These are phyloP conservation scores for Telmatochromis sp. DNA, from an alignment of 2,113 vertebrate species.

Conservation along the genomic window DNA sequence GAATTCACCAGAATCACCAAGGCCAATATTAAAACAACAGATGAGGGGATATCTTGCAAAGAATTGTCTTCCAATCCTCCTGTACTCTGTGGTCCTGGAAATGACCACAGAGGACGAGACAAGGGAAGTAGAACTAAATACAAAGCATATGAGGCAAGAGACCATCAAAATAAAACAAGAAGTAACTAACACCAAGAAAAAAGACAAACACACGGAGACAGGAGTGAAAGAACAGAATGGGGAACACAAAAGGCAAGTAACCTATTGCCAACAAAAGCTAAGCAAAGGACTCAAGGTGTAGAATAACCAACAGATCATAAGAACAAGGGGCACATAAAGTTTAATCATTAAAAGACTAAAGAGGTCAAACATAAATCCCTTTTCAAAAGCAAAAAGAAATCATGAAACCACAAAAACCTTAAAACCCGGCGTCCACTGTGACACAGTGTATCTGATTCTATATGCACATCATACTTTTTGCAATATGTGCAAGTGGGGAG, in stretches of 20 bases:
- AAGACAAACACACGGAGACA: neutral
- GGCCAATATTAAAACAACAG: neutral
- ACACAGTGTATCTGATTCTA: neutral
- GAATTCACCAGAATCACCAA: neutral
- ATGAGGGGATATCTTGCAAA: neutral
- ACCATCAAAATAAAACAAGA: neutral
- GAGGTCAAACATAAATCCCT: neutral
- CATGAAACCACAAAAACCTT: neutral
- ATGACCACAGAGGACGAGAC: neutral
- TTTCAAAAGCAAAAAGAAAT: neutral
- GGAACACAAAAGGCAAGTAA: neutral
- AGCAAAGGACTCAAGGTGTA: neutral
- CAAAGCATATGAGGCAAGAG: neutral
- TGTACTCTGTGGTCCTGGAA: neutral
- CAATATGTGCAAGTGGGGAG: neutral
- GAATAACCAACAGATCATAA: neutral
- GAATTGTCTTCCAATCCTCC: neutral
- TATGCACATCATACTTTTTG: neutral
- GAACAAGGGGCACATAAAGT: neutral
- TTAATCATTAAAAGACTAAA: neutral
- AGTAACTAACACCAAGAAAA: rapidly evolving
- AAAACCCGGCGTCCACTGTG: neutral
- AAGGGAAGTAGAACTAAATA: neutral
- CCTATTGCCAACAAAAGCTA: neutral
- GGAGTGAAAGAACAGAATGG: neutral